Evolutionary conservation across 2,113 vertebrate genomes (phyloP).

Genomic region (Machaerirhynchus nigripectus): DNA sequence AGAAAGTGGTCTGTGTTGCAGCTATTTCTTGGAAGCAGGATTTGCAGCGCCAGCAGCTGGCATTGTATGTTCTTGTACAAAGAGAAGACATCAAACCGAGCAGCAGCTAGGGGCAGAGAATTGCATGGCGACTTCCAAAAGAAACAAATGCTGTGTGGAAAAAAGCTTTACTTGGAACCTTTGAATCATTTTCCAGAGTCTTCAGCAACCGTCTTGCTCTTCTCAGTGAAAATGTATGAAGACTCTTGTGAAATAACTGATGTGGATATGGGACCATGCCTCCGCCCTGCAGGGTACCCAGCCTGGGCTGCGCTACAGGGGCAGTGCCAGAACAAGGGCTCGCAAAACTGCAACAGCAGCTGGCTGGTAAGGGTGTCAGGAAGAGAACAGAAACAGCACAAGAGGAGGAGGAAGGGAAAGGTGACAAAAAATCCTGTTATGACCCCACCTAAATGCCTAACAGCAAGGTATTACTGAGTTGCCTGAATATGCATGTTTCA

Average conservation of each 20-base stretch:
- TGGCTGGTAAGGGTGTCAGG: not conserved
- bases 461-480: not conserved
- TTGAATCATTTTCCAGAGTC: fast-evolving
- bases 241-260: not conserved
- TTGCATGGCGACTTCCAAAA: not conserved
- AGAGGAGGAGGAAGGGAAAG: not conserved
- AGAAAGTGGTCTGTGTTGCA: not conserved
- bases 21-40: not conserved
- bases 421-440: not conserved
- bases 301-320: not conserved
- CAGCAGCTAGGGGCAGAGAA: not conserved
- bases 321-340: not conserved
- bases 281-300: too few relatives aligned
- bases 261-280: too few relatives aligned
- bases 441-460: not conserved
- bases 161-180: not conserved
- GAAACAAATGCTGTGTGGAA: not conserved
- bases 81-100: not conserved
- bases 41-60: not conserved
- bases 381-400: not conserved
- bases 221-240: not conserved
- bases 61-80: not conserved
- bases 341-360: not conserved
- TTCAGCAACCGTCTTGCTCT: not conserved
- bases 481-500: not conserved